phyloP scores from a whole-genome alignment of 2,888 invertebrate genomes.

The Ophion ventricosus region DNA sequence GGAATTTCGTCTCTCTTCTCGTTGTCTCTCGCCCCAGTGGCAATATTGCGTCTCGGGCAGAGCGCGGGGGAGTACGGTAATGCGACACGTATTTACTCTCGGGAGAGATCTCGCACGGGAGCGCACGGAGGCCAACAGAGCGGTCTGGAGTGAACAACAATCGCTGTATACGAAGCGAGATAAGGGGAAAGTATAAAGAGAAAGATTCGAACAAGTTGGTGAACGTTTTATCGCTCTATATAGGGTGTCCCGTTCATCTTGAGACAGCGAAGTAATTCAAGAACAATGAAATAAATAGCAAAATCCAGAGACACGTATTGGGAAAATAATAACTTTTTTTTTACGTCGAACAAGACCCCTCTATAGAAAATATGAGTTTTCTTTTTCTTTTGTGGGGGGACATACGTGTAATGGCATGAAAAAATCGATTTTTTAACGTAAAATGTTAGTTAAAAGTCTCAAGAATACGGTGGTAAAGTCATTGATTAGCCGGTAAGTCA shows the following conservation, averaged over 20 bases:
- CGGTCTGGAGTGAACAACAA: slow-evolving; percentile 32
- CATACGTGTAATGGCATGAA: no score
- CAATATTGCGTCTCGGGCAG: slow-evolving; percentile 55
- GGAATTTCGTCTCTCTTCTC: slow-evolving; percentile 41
- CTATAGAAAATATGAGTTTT: no score
- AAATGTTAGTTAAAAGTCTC: no score
- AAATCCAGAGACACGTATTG: not conserved
- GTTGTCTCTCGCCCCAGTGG: slow-evolving; percentile 46
- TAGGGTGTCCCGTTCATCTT: not conserved
- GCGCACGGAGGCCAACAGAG: slow-evolving; percentile 33
- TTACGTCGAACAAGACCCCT: no score
- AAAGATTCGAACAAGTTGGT: slow-evolving; percentile 18
- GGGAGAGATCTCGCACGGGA: slow-evolving; percentile 38
- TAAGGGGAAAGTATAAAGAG: slow-evolving; percentile 14
- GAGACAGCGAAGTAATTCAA: not conserved
- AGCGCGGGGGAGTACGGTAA: slow-evolving; percentile 40
- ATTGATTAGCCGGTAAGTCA: no score
- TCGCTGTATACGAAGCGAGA: slow-evolving; percentile 20
- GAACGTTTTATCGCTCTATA: slow-evolving; percentile 44
- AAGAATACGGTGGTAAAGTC: no score
- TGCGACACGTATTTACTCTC: slow-evolving; percentile 60
- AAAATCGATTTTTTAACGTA: no score
- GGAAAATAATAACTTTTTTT: no score
- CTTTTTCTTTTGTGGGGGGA: no score
- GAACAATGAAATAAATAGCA: not conserved